A percentile compares a stretch with the other conserved stretches of the same genome.
Conservation (phyloP, 2,113 vertebrate species). For the Speoplatyrhinus poulsoni region DNA sequence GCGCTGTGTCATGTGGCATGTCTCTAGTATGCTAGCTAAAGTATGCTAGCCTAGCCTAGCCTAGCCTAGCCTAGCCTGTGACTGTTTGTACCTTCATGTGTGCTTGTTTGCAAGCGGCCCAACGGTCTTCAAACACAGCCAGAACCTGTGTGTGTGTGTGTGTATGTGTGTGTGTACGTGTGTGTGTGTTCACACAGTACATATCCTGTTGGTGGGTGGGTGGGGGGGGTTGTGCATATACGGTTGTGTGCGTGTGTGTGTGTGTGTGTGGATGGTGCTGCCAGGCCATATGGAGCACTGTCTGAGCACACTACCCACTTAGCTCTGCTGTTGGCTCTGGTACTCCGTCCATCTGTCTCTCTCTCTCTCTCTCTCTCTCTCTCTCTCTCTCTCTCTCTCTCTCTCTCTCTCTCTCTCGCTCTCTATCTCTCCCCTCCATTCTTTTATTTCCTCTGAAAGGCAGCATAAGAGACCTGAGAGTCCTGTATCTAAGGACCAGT, state of each 20-base stretch:
- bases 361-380: conserved; percentile 22
- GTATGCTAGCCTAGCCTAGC: too few species aligned
- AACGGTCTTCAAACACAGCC: neutral
- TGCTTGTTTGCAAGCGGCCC: conserved; percentile 7
- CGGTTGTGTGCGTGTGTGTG: neutral
- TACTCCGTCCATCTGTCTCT: conserved; percentile 72
- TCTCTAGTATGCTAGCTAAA: too few species aligned
- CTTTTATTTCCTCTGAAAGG: too few species aligned
- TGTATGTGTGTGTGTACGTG: neutral
- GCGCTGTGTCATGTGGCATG: too few species aligned
- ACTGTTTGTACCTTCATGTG: conserved; percentile 3
- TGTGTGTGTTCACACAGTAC: neutral
- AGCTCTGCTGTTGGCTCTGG: conserved; percentile 73
- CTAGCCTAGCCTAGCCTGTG: neutral
- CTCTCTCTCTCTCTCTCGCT: conserved; percentile 8
- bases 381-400: neutral
- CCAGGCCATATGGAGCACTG: conserved; percentile 77
- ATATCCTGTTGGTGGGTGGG: conserved; percentile 10
- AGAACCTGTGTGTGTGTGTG: conserved; percentile 1
- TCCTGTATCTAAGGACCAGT: conserved; percentile 29
- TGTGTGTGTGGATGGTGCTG: conserved; percentile 55
- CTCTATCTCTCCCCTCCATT: neutral
- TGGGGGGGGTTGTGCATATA: neutral
- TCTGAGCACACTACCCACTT: conserved; percentile 78
- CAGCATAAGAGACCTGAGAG: too few species aligned